Base-by-base conservation (phyloP, 2,888 invertebrate species). In the Melanotus villosus region DNA sequence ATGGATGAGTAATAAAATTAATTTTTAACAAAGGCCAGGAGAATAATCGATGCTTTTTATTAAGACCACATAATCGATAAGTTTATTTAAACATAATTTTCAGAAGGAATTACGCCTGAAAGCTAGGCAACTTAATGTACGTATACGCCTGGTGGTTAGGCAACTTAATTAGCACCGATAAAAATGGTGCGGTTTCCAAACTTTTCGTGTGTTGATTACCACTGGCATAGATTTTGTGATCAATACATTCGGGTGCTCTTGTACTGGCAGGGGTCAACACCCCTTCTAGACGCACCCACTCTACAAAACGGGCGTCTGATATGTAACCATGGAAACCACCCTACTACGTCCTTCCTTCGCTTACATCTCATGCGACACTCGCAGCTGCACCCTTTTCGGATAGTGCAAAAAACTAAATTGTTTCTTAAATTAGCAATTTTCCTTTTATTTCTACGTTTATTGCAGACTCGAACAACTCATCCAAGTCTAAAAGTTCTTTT, bases 251-350 rank as follows among this genome's bases (percentile, higher is more conserved):
- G 47, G n/a, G 69, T 65, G 68, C 71, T 71, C 57, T 54, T 70
- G 69, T 64, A 71, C 67, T 63, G 68, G 65, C 34, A 66, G 82
- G 78, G 82, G 83, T 82, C 83, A 82, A 86, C 85, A 86, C 81
- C 86, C 85, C 81, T 84, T 80, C 82, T 54, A 70, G 70, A 63
- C 80, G 79, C 80, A 76, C 82, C 84, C 83, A 69, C 83, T 83
- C 84, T 84, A 83, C 81, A 81, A n/a, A 62, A 47, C 65, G 71
- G 73, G 73, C 73, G 76, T 76, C 76, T 74, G 75, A 80, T 83
- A 80, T 81, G 87, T 87, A 75, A 82, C 84, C 83, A 86, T 86
- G 83, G 86, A 77, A 82, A 87, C 86, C 80, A 63, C 81, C 47
- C 32, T 47, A 21, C 80, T 79, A 14, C 14, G 9, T 36, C 34